Evolutionary conservation across 2,113 vertebrate species (phyloP).

Genomic region (Cephalopholis sonnerati): DNA sequence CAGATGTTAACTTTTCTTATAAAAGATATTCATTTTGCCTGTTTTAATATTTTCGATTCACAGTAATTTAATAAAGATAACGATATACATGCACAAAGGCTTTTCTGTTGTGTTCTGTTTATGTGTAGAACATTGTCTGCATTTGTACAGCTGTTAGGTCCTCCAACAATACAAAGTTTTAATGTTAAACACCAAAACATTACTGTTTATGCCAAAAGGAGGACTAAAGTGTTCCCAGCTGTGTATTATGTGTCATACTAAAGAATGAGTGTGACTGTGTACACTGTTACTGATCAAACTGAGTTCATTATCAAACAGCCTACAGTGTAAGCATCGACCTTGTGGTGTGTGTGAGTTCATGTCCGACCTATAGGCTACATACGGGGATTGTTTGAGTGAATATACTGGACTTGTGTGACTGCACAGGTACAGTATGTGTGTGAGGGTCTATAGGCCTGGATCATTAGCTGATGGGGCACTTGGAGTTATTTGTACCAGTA

Average conservation of each 20-base stretch:
- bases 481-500: conserved; percentile 63
- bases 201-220: background rate
- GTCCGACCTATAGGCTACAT: background rate
- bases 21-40: background rate
- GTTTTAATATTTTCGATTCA: background rate
- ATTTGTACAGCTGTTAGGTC: background rate
- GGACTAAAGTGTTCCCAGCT: background rate
- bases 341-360: background rate
- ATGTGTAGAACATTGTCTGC: background rate
- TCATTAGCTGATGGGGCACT: conserved; percentile 42
- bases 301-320: no score
- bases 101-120: background rate
- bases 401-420: background rate
- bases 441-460: background rate
- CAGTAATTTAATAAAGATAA: background rate
- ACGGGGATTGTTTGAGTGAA: background rate
- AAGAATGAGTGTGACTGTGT: background rate
- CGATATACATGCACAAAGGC: background rate
- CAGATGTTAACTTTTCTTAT: background rate
- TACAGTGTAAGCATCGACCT: no score
- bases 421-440: conserved; percentile 20
- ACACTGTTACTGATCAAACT: background rate
- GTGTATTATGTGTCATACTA: background rate
- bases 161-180: background rate
- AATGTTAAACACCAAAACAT: background rate